Base-by-base conservation (phyloP, 2,113 vertebrate genomes). In the Athene cunicularia region DNA sequence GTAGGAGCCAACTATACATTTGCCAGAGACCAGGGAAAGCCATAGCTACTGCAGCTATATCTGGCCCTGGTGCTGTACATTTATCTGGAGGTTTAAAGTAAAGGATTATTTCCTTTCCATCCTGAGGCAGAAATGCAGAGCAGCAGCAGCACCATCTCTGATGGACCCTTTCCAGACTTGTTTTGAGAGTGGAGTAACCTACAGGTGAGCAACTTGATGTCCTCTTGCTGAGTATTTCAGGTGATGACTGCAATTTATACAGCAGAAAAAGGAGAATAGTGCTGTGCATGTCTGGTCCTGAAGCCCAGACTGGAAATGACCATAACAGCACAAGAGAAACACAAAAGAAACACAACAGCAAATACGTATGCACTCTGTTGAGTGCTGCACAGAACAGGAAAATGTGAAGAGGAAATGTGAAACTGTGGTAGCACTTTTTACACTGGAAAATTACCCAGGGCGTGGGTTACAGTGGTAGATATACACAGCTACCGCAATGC, bases 301-400 rank as follows among this genome's bases (percentile, higher is more conserved):
- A 32, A 71, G 87, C 33, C 39, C 88, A 43, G 45, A 3, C 49
- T 72, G 79, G 33, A 64, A 90, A 92, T 7, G 64, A 12, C 64
- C 84, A 14, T 60, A 63, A 47, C 76, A 81, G 53, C 23, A 37
- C 12, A 22, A 80, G 50, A 35, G 50, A 94, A 73, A 71, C 23
- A n/a, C 12, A 21, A 80, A 45, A 39, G 50, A 94, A 73, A 71
- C 52, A 47, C 62, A 56, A 26, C 58, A 68, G 53, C 27, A 52
- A 16, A 52, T 14, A 20, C 0, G 0, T 20, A 9, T 2, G 5
- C 62, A 35, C 49, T 49, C 58, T 64, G 30, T 26, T 43, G 67
- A 27, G 63, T 9, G 12, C 37, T n/a, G 70, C 33, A 43, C 28
- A 13, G 50, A 68, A 24, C 11, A 39, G 33, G 39, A 49, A 59